Evolutionary conservation across 1,140 invertebrate genomes (phyloP), one percentile per base, ranked within the genome.

Genomic region (Sitodiplosis mosellana): DNA sequence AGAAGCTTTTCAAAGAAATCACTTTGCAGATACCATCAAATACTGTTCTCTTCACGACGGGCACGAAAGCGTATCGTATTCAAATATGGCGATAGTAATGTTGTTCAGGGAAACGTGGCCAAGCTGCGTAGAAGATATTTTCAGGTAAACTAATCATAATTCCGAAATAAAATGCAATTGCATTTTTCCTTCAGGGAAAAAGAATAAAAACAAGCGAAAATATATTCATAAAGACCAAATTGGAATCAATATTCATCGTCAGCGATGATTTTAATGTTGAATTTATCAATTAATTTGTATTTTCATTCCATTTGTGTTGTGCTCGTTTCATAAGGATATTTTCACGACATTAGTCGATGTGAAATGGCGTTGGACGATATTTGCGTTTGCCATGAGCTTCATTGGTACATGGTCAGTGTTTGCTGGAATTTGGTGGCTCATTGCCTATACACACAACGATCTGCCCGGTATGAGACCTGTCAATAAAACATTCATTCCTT

Each of bases 61-160:
- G 74, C 83, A 43, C 67, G 82, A 44, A 86, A 86, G 66, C 71
- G 86, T 54, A 81, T 93, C 40, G 83, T 94, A 40, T 88, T 89
- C 69, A 93, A 93, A 67, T 88, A 91, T 68, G 89, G 90, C 43
- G 88, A 91, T 58, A 88, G 87, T 61, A 94, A 93, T 68, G 83
- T 94, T 33, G 83, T 86, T 46, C 86, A 89, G 67, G 83, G 81
- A 54, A 90, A 91, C 69, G 87, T 93, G 53, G 82, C 86, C 45
- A 93, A 92, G 69, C 69, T 87, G 57, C 72, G 83, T 55, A 72
- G 85, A 57, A 76, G 81, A 55, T 94, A 90, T 72, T 70, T 94
- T 52, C 85, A 87, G 66, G 81, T 74, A 59, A 60, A 58, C 37
- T 42, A 36, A 18, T 40, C 37, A 18, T 21, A 18, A 43, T 43